Conservation (phyloP, 2,888 invertebrate species). For the Drosophila gaucha region DNA sequence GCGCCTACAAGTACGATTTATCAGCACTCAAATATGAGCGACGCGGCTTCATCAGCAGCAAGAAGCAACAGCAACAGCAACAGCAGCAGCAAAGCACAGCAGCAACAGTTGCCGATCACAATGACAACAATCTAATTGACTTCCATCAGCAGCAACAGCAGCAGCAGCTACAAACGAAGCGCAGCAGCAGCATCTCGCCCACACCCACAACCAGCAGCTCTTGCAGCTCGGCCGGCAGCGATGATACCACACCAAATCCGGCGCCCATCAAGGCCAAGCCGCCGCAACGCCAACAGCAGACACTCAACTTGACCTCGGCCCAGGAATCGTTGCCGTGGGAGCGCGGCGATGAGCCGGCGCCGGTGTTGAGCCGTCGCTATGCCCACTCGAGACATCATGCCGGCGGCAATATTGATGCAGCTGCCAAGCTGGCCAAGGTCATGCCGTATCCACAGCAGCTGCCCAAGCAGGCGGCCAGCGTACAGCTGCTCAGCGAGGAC, state of each 20-base stretch:
- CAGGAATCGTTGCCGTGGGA: constrained; percentile 85
- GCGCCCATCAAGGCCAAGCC: constrained; percentile 65
- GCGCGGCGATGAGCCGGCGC: constrained; percentile 82
- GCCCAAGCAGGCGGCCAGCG: constrained; percentile 78
- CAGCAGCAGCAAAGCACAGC: constrained; percentile 47
- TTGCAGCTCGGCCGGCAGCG: constrained; percentile 68
- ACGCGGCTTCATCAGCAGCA: constrained; percentile 84
- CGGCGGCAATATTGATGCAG: constrained; percentile 81
- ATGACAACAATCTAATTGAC: constrained; percentile 85
- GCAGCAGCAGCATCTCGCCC: constrained; percentile 71
- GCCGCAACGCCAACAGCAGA: constrained; percentile 62
- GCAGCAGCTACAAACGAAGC: constrained; percentile 59
- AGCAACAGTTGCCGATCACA: constrained; percentile 79
- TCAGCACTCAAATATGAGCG: constrained; percentile 83
- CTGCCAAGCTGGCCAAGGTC: constrained; percentile 81
- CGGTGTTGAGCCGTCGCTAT: constrained; percentile 84
- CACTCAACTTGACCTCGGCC: constrained; percentile 73
- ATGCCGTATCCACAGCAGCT: constrained; percentile 82
- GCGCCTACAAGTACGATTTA: constrained; percentile 84
- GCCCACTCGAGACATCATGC: constrained; percentile 82
- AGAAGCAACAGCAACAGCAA: constrained; percentile 63
- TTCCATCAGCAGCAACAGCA: constrained; percentile 76
- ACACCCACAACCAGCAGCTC: constrained; percentile 70
- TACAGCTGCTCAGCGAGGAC: constrained; percentile 76
- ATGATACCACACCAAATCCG: constrained; percentile 63